Evolutionary conservation across 2,113 vertebrate species (phyloP).

Genomic region (Rhabdomys dilectus): DNA sequence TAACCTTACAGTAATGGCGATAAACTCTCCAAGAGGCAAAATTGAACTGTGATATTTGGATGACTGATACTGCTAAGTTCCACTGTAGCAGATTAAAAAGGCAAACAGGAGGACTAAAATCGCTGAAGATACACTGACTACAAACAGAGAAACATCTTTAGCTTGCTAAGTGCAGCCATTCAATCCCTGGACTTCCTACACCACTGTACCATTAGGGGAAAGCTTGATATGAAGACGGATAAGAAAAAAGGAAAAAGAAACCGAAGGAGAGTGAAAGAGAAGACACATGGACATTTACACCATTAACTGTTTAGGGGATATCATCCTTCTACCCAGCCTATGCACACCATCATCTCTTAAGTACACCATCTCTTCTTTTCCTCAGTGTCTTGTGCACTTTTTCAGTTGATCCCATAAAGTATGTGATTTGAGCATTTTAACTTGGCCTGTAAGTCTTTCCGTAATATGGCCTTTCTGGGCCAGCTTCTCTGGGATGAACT

Average conservation of each 20-base stretch:
- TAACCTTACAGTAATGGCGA: neutral
- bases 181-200: neutral
- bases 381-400: neutral
- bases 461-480: neutral
- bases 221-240: neutral
- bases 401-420: neutral
- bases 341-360: neutral
- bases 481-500: neutral
- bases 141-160: neutral
- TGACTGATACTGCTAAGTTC: neutral
- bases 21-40: neutral
- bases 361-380: neutral
- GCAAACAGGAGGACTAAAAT: neutral
- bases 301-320: too few relatives aligned
- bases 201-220: neutral
- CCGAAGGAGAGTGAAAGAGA: neutral
- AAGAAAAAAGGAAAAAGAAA: neutral
- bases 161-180: neutral
- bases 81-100: neutral
- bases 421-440: neutral
- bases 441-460: neutral
- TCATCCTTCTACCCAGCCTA: neutral
- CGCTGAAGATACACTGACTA: neutral
- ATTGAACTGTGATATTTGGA: neutral
- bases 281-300: neutral